phyloP scores from a whole-genome alignment of 2,113 vertebrate species.

The Oryzias woworae region DNA sequence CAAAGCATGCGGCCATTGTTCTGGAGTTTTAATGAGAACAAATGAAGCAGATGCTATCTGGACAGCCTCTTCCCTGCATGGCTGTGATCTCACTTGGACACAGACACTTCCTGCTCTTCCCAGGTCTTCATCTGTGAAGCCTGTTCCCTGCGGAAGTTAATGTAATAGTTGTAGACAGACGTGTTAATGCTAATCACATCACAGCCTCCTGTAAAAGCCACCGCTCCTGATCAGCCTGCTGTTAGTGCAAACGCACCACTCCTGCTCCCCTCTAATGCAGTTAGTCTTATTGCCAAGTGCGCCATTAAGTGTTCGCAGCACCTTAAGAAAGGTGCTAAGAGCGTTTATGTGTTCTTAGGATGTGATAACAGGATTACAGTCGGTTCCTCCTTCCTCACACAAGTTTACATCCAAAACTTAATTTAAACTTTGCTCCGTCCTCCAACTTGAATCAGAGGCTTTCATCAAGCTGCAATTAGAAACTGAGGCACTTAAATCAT shows the following conservation, averaged over 20 bases:
- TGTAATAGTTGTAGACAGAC: constrained; percentile 40
- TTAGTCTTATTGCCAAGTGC: constrained; percentile 52
- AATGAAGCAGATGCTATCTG: no score
- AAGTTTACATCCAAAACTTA: constrained; percentile 47
- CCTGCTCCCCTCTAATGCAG: constrained; percentile 47
- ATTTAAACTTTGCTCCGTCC: constrained; percentile 40
- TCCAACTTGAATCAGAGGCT: constrained; percentile 14
- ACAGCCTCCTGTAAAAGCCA: constrained; percentile 32
- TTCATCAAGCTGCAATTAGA: constrained; percentile 2
- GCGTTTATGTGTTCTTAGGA: constrained; percentile 54
- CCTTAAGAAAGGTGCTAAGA: constrained; percentile 55
- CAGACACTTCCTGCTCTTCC: constrained; percentile 46
- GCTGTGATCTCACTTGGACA: no score
- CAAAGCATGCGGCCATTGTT: no score
- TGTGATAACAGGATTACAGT: constrained; percentile 38
- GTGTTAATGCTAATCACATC: constrained; percentile 56
- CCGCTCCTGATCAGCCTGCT: constrained; percentile 29
- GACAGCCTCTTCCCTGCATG: no score
- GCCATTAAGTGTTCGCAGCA: constrained; percentile 34
- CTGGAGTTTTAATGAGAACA: no score
- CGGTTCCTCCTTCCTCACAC: constrained; percentile 30
- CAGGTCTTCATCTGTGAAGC: constrained; percentile 43
- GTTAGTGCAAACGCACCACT: constrained; percentile 29
- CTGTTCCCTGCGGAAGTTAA: constrained; percentile 48
- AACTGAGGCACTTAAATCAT: not conserved